Evolutionary conservation across 2,797 vertebrate genomes (phyloP).

Genomic region (Sebastes umbrosus): DNA sequence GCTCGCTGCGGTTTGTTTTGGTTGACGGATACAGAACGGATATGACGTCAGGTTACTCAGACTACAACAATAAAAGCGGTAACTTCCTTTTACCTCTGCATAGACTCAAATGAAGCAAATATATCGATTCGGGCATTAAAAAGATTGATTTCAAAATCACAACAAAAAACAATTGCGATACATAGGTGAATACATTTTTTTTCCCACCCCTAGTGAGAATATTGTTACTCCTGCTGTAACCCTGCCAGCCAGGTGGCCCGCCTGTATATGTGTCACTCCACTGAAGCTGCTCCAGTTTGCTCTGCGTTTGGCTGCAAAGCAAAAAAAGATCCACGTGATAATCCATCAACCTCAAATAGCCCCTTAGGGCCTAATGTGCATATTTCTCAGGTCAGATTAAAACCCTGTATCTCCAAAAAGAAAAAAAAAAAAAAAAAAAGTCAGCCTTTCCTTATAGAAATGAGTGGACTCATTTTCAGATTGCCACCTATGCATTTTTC

Average conservation of each 20-base stretch:
- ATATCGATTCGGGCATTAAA: too few relatives aligned
- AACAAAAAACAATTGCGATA: too few relatives aligned
- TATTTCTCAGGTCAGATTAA: conserved; percentile 45
- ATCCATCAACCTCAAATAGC: conserved; percentile 58
- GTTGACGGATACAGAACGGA: too few relatives aligned
- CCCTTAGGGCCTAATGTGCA: conserved; percentile 31
- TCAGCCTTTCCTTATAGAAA: conserved; percentile 19
- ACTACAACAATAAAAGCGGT: too few relatives aligned
- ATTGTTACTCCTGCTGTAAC: conserved; percentile 41
- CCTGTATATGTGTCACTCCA: conserved; percentile 8
- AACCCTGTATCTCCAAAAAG: background rate
- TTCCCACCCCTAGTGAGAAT: background rate
- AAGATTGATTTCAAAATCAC: too few relatives aligned
- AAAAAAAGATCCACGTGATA: conserved; percentile 38
- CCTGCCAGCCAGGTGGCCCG: conserved; percentile 30
- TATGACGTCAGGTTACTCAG: too few relatives aligned
- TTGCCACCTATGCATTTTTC: conserved; percentile 47
- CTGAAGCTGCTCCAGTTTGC: conserved; percentile 9
- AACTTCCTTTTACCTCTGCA: too few relatives aligned
- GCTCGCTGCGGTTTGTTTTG: too few relatives aligned
- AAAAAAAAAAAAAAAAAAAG: background rate
- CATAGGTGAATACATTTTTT: too few relatives aligned
- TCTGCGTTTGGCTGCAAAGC: conserved; percentile 28
- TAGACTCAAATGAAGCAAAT: too few relatives aligned
- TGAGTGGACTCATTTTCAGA: conserved; percentile 40